Percentiles rank a stretch among this genome's conserved stretches.
These are phyloP conservation scores for Podarcis lilfordi DNA, from an alignment of 2,797 vertebrate genomes.

Conservation along the genomic window DNA sequence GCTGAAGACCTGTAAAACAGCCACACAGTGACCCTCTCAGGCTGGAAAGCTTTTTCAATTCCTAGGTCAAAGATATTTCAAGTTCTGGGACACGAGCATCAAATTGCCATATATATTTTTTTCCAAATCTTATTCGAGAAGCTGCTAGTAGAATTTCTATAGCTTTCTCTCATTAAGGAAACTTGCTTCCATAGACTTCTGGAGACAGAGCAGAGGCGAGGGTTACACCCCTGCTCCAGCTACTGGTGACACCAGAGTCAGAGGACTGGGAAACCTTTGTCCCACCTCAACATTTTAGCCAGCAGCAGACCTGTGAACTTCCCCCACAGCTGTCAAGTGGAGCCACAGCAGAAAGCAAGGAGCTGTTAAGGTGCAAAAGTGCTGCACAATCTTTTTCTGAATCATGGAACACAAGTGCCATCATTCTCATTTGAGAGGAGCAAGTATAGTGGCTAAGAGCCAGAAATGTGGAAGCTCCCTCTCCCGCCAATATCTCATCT, in stretches of 20 bases:
- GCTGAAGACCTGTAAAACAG: not conserved
- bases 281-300: not conserved
- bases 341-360: not conserved
- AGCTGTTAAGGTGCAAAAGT: not conserved
- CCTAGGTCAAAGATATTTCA: not conserved
- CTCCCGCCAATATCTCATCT: too few relatives aligned
- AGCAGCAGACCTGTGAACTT: not conserved
- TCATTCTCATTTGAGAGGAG: not conserved
- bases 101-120: too few relatives aligned
- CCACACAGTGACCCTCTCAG: not conserved
- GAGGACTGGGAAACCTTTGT: not conserved
- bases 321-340: not conserved
- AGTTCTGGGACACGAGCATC: not conserved
- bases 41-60: not conserved
- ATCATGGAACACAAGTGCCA: not conserved
- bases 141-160: not conserved
- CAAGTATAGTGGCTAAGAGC: not conserved
- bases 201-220: not conserved
- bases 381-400: not conserved
- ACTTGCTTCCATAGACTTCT: not conserved
- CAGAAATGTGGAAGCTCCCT: not conserved
- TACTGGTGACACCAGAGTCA: not conserved
- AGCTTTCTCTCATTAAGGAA: not conserved
- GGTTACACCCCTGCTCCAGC: too few relatives aligned
- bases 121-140: not conserved